Evolutionary conservation across 2,113 vertebrate species (phyloP).

Genomic region (Brachyhypopomus occidentalis): DNA sequence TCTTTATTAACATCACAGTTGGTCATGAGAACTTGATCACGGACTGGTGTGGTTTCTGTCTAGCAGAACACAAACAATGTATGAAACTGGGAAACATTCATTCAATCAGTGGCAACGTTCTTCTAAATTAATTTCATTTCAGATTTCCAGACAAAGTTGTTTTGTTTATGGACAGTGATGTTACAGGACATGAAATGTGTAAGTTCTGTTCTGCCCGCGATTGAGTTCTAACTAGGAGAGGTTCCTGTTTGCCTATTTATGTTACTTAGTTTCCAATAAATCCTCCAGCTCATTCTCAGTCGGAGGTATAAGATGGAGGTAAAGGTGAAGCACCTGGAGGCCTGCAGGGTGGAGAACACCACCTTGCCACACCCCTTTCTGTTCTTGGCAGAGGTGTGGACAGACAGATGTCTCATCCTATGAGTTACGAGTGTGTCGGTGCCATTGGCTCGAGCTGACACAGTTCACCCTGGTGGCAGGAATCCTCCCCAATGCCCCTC

Average conservation of each 20-base stretch:
- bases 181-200: background rate
- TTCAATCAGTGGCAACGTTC: background rate
- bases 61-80: background rate
- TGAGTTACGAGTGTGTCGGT: constrained; percentile 56
- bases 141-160: background rate
- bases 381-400: constrained; percentile 62
- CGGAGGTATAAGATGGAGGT: background rate
- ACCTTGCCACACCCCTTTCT: constrained; percentile 59
- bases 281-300: constrained; percentile 2
- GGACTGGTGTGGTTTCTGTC: background rate
- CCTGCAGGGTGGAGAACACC: constrained; percentile 56
- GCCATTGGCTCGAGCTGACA: constrained; percentile 68
- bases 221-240: background rate
- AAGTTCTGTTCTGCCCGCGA: background rate
- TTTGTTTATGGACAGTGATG: background rate
- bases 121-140: background rate
- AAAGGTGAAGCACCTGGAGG: constrained; percentile 70
- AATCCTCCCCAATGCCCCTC: constrained; percentile 64
- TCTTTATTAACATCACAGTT: constrained; percentile 32
- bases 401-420: constrained; percentile 69
- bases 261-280: constrained; percentile 17
- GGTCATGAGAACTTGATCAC: background rate
- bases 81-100: background rate
- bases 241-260: background rate
- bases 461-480: constrained; percentile 54